Evolutionary conservation across 2,888 invertebrate genomes (phyloP).

Genomic region (Pseudococcus longispinus): DNA sequence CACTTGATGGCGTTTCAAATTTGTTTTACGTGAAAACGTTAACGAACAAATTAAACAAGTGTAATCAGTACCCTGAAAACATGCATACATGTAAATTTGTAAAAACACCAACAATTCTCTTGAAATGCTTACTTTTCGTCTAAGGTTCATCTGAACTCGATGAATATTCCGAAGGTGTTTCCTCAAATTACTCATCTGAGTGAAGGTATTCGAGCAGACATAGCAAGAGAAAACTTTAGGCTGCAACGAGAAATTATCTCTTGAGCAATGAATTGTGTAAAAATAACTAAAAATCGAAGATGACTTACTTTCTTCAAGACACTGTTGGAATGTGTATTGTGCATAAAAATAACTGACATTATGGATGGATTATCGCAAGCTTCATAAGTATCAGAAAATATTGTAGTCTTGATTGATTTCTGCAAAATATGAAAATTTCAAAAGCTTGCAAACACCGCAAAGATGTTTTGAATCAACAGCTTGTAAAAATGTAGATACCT

Average conservation of each 20-base stretch:
- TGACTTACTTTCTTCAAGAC: background rate
- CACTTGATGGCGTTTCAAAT: constrained; percentile 33
- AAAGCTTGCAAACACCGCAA: too few species aligned
- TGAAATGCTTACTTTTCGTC: background rate
- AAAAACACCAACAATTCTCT: background rate
- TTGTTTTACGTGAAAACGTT: constrained; percentile 24
- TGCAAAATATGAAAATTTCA: too few species aligned
- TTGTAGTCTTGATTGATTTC: too few species aligned
- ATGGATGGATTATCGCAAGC: background rate
- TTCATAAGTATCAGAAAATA: background rate
- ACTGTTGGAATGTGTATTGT: background rate
- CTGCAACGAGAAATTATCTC: background rate
- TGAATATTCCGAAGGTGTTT: constrained; percentile 30
- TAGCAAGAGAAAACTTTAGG: constrained; percentile 15
- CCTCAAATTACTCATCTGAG: constrained; percentile 31
- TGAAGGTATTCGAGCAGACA: constrained; percentile 14
- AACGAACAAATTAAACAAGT: background rate
- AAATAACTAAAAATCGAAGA: background rate
- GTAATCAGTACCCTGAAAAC: constrained; percentile 3
- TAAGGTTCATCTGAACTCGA: background rate
- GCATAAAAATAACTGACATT: constrained; percentile 25
- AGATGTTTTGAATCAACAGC: too few species aligned
- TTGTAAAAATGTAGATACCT: too few species aligned
- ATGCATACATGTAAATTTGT: background rate
- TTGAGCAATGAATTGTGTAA: background rate